Evolutionary conservation across 2,113 vertebrate genomes (phyloP).

Genomic region (Chamaetylas fuelleborni): DNA sequence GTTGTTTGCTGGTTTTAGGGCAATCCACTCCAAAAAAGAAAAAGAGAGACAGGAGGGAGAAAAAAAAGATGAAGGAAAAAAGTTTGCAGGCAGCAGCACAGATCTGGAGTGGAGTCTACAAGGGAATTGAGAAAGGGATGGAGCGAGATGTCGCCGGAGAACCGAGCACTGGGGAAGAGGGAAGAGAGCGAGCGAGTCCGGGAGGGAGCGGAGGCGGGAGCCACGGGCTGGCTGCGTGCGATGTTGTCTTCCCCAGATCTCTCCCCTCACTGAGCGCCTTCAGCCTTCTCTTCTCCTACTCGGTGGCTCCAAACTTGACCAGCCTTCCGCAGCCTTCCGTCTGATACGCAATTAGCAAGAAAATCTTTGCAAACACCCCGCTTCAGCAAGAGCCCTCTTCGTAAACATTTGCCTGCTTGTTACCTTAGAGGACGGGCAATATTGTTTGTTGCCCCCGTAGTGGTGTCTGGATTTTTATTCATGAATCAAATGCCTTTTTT

Average conservation of each 20-base stretch:
- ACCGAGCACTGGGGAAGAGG: neutral
- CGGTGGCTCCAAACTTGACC: constrained; percentile 75
- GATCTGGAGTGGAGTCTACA: constrained; percentile 54
- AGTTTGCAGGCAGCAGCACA: constrained; percentile 70
- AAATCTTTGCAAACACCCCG: constrained; percentile 69
- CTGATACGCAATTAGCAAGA: constrained; percentile 71
- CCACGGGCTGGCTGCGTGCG: constrained; percentile 65
- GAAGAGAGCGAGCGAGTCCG: constrained; percentile 49
- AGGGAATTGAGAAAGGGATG: constrained; percentile 17
- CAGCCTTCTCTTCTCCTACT: constrained; percentile 75
- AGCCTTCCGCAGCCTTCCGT: constrained; percentile 75
- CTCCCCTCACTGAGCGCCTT: constrained; percentile 75
- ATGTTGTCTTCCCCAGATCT: constrained; percentile 78
- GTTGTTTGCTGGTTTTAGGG: constrained; percentile 50
- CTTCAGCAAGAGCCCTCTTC: constrained; percentile 73
- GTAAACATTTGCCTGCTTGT: constrained; percentile 84
- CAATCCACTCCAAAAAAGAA: constrained; percentile 10
- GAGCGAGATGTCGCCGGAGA: neutral
- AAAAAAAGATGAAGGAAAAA: constrained; percentile 13
- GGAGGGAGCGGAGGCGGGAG: constrained; percentile 61
- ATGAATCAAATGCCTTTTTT: constrained; percentile 84
- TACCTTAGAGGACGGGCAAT: constrained; percentile 83
- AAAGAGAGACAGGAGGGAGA: neutral
- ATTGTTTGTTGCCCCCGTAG: constrained; percentile 82
- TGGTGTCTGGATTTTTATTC: constrained; percentile 90